These are phyloP conservation scores for Natator depressus DNA, from an alignment of 2,113 vertebrate species.

Conservation along the genomic window DNA sequence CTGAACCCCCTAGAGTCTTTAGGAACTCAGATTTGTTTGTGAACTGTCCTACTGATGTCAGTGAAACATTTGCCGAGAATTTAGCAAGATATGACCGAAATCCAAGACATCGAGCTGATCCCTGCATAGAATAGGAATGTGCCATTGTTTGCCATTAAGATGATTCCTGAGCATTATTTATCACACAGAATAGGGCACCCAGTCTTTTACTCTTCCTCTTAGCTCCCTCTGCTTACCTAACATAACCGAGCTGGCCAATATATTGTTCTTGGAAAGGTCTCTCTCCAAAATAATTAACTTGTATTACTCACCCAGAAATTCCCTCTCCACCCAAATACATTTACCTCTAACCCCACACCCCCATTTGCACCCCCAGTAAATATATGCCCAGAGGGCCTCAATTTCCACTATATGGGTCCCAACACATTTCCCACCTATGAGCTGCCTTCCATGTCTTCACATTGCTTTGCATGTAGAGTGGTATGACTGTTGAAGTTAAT, in stretches of 20 bases:
- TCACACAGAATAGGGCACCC: slow-evolving; percentile 32
- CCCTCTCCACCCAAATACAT: slow-evolving; percentile 57
- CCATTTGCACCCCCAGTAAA: background rate
- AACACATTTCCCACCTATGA: background rate
- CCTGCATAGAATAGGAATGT: background rate
- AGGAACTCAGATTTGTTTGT: background rate
- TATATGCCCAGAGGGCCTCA: background rate
- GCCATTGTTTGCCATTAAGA: slow-evolving; percentile 8
- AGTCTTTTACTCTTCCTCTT: slow-evolving; percentile 72
- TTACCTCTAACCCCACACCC: background rate
- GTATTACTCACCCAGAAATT: slow-evolving; percentile 72
- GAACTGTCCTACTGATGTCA: background rate
- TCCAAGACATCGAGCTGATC: background rate
- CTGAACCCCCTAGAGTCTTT: background rate
- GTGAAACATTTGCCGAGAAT: slow-evolving; percentile 15
- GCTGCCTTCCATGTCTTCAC: slow-evolving; percentile 19
- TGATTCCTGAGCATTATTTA: slow-evolving; percentile 54
- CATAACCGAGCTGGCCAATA: slow-evolving; percentile 63
- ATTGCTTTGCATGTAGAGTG: slow-evolving; percentile 3
- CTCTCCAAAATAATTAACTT: slow-evolving; percentile 71
- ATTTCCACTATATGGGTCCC: slow-evolving; percentile 23
- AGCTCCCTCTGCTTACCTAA: slow-evolving; percentile 2
- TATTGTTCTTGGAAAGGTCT: slow-evolving; percentile 53
- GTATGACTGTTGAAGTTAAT: slow-evolving; percentile 33
- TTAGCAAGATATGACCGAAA: background rate